phyloP scores from a whole-genome alignment of 2,797 vertebrate species.

The Phrynocephalus forsythii region DNA sequence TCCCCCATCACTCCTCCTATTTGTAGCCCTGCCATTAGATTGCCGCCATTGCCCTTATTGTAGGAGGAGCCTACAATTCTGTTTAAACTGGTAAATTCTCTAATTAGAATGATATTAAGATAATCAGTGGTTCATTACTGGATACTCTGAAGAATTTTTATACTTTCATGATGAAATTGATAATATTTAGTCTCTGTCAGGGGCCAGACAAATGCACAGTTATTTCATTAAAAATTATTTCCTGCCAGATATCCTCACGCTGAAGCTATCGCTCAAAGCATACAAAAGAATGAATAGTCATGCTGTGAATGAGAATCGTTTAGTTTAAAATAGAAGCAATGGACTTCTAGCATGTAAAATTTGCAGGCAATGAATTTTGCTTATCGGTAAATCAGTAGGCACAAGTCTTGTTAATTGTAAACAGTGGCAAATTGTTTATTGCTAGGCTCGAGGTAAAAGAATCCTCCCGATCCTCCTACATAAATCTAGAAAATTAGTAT shows the following conservation, averaged over 20 bases:
- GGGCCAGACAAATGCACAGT: conserved; percentile 51
- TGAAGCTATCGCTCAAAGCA: conserved; percentile 26
- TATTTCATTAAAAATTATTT: conserved; percentile 52
- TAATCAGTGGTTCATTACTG: conserved; percentile 31
- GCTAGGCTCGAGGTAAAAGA: conserved; percentile 40
- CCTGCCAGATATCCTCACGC: conserved; percentile 53
- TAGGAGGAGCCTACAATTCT: not conserved
- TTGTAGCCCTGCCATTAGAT: not conserved
- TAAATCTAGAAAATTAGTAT: not conserved
- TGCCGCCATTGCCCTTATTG: not conserved
- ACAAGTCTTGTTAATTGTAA: conserved; percentile 14
- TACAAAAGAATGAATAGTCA: conserved; percentile 60
- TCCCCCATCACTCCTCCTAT: not conserved
- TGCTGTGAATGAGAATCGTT: conserved; percentile 51
- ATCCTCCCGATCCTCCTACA: not conserved
- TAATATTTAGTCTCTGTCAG: conserved; percentile 53
- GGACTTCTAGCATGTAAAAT: conserved; percentile 51
- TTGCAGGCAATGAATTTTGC: conserved; percentile 48
- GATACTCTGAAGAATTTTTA: conserved; percentile 48
- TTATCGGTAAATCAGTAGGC: conserved; percentile 52
- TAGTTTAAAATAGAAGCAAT: conserved; percentile 54
- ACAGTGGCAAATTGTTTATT: conserved; percentile 25
- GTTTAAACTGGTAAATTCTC: not conserved
- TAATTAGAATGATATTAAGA: conserved; percentile 23
- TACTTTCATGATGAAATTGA: conserved; percentile 38